phyloP scores from a whole-genome alignment of 2,888 invertebrate genomes.

The Gymnosoma rotundatum region DNA sequence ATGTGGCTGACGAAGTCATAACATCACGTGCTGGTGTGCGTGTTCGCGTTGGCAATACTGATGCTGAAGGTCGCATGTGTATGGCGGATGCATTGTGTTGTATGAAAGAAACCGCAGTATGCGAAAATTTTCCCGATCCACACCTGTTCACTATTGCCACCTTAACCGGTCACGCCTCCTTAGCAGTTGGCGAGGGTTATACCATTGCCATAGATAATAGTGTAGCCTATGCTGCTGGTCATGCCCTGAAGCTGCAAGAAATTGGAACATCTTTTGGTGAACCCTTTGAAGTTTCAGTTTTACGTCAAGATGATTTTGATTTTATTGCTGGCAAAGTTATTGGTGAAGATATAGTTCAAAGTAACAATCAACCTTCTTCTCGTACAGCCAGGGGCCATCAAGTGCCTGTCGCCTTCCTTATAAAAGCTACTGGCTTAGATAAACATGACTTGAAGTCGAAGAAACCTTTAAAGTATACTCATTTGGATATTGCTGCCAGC shows the following conservation, averaged over 20 bases:
- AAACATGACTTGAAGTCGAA: conserved; percentile 87
- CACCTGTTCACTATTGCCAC: conserved; percentile 96
- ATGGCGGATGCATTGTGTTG: conserved; percentile 94
- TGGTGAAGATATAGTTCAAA: conserved; percentile 93
- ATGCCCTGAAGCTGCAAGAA: conserved; percentile 81
- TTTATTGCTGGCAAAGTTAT: conserved; percentile 87
- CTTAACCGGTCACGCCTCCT: conserved; percentile 91
- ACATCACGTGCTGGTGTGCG: conserved; percentile 91
- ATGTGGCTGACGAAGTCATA: conserved; percentile 95
- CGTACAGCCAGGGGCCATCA: conserved; percentile 91
- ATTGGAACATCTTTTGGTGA: conserved; percentile 83
- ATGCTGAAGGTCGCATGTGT: conserved; percentile 96
- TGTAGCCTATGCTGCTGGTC: conserved; percentile 84
- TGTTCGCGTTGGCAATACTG: conserved; percentile 95
- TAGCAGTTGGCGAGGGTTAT: conserved; percentile 87
- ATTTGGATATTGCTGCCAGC: conserved; percentile 91
- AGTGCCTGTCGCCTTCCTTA: conserved; percentile 93
- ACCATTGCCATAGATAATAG: conserved; percentile 91
- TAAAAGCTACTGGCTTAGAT: conserved; percentile 91
- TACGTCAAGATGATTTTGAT: conserved; percentile 89
- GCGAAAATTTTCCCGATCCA: conserved; percentile 86
- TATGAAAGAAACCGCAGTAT: conserved; percentile 86
- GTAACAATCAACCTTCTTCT: conserved; percentile 87
- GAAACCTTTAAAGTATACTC: conserved; percentile 89
- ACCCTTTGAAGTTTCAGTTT: conserved; percentile 90